Evolutionary conservation across 2,113 vertebrate species (phyloP), one percentile per base, ranked within the genome.

Genomic region (Benitochromis conjunctus): DNA sequence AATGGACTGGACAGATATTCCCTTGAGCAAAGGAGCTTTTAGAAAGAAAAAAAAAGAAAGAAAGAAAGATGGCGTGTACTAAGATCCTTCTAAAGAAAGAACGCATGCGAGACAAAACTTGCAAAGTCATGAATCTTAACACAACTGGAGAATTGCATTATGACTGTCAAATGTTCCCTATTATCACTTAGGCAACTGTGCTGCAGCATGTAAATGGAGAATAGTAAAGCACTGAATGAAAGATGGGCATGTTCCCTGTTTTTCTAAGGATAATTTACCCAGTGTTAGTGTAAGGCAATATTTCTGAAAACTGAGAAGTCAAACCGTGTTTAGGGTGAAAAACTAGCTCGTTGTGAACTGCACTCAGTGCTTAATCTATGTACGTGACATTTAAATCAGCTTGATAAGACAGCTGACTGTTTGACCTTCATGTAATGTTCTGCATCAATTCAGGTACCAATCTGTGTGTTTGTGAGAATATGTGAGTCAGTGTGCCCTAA

Each of bases 401-500:
- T 57, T 86, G 92, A 93, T 92, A 89, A 87, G 85, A 89, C 66
- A 12, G 84, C 87, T 54, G 83, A 80, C 87, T 84, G 88, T 92
- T 89, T 92, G 93, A 93, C 94, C 92, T 94, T 93, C 91, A 92
- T 78, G 78, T 86, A 88, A 86, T 91, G 90, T 80, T 89, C 56
- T 85, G 83, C 89, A 91, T 90, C 86, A 87, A 74, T 91, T 91
- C 85, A 58, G 85, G 53, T 31, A 46, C 74, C 55, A 48, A 76
- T 51, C 60, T 31, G 89, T 79, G 90, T 90, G 46, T 88, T 53
- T 80, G 66, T 58, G 62, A 9, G 57, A 53, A 26, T 54, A 13
- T n/a, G 66, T 36, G 83, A 18, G 79, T 41, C 21, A 62, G 80
- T 58, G 79, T 66, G 54, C 76, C 92, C 84, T 91, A 94, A 95